A percentile compares a stretch with the other conserved stretches of the same genome.
Evolutionary conservation across 2,113 vertebrate species (phyloP).

Genomic region (Mus pahari): DNA sequence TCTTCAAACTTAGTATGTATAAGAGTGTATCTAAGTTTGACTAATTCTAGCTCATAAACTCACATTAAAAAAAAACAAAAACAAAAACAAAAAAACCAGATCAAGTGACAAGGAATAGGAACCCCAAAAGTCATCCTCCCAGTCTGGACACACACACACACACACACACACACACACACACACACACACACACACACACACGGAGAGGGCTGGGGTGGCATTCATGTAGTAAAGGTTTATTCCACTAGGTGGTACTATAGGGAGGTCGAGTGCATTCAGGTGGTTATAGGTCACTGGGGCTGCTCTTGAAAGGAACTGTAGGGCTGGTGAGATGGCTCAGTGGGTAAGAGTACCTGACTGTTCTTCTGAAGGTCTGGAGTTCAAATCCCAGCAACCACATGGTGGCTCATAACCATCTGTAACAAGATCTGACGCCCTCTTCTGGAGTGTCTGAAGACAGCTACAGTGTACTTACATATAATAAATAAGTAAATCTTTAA

Average conservation of each 20-base stretch:
- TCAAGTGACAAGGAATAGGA: neutral
- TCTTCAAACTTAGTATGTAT: rapidly evolving
- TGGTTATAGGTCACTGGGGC: neutral
- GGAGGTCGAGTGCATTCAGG: neutral
- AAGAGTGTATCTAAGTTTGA: neutral
- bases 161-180: too few relatives aligned
- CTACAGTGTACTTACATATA: too few relatives aligned
- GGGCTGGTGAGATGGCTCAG: too few relatives aligned
- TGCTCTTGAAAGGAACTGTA: neutral
- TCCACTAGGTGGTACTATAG: neutral
- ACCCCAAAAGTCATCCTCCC: too few relatives aligned
- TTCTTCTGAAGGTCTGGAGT: too few relatives aligned
- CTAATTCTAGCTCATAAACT: neutral
- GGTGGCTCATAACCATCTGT: too few relatives aligned
- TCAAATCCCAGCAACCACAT: too few relatives aligned
- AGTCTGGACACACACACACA: neutral
- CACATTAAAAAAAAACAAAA: neutral
- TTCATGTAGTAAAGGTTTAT: neutral
- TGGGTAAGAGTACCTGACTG: too few relatives aligned
- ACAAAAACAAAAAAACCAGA: neutral
- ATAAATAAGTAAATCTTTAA: too few relatives aligned
- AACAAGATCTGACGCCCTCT: too few relatives aligned
- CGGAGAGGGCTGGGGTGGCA: too few relatives aligned
- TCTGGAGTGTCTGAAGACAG: too few relatives aligned
- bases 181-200: neutral